Base-by-base conservation (phyloP, 2,113 vertebrate genomes). In the Pelusios castaneus region DNA sequence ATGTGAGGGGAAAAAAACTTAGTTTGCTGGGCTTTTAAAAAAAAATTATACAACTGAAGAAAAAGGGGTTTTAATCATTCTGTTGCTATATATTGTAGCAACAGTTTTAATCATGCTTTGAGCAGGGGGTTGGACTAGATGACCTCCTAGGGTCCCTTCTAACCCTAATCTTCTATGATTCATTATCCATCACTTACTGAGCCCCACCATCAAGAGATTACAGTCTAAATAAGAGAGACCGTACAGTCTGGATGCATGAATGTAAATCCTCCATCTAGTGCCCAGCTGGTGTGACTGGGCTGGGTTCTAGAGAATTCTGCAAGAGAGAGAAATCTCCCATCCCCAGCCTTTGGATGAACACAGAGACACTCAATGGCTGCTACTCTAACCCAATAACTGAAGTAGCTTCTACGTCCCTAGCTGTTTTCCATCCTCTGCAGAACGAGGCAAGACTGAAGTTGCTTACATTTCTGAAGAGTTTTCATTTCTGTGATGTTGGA, bases 21-120 rank as follows among this genome's bases (percentile, higher is more conserved):
- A 34, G 38, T 78, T 43, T 67, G 11, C 78, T 94, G 89, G 29
- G 82, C 81, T 87, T 78, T 70, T 56, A 92, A 90, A 89, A 90
- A 89, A 56, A 2, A 89, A 41, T 41, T 77, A 84, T 54, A 88
- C 83, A 90, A 86, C 5, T 60, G 55, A 5, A 9, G 78, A 89
- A 91, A 25, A 80, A 38, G 8, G 34, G 49, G 5, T 80, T 76
- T 45, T 76, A 43, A 76, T 76, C 41, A 76, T 12, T 29, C 24
- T 4, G 2, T 75, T 82, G 82, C 85, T 92, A 93, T 54, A 24
- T 56, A 0, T 80, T 70, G 2, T 77, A 88, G 76, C 27, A 77
- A 38, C 55, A 38, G 56, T 70, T 93, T 63, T 90, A 93, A 84
- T 83, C 45, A 52, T 52, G 51, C 51, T 52, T 52, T 52, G 51